Evolutionary conservation across 2,888 invertebrate genomes (phyloP).

Genomic region (Trichogramma dendrolimi): DNA sequence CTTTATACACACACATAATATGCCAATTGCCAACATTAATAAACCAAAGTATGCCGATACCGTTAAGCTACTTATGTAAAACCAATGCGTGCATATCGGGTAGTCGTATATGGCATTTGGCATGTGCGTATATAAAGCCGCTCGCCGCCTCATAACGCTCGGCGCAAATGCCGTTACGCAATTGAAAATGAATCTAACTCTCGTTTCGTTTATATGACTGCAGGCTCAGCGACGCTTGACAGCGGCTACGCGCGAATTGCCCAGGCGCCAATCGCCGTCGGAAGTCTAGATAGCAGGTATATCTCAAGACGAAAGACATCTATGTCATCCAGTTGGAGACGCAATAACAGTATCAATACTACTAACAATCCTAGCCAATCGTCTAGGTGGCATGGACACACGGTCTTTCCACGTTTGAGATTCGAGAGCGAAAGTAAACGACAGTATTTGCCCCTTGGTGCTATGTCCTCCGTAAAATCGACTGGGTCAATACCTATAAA

Average conservation of each 20-base stretch:
- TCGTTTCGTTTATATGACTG: constrained; percentile 26
- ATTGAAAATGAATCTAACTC: constrained; percentile 23
- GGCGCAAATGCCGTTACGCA: constrained; percentile 16
- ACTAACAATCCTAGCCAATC: constrained; percentile 16
- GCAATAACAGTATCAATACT: constrained; percentile 29
- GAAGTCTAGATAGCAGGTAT: constrained; percentile 46
- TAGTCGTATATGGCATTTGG: no score
- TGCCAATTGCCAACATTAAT: no score
- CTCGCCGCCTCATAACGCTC: no score
- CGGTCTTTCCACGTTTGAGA: constrained; percentile 13
- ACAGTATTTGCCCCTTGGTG: constrained; percentile 24
- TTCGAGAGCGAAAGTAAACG: constrained; percentile 13
- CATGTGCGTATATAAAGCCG: no score
- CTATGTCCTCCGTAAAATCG: constrained; percentile 3
- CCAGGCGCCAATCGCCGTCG: constrained; percentile 31
- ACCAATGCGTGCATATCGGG: no score
- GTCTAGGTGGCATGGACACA: constrained; percentile 6
- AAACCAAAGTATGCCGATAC: no score
- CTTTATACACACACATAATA: no score
- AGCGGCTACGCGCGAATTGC: constrained; percentile 24
- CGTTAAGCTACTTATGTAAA: no score
- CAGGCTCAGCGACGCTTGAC: constrained; percentile 32
- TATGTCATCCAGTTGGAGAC: constrained; percentile 14
- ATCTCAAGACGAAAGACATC: constrained; percentile 21
- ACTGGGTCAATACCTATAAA: background rate